Evolutionary conservation across 2,888 invertebrate species (phyloP).

Genomic region (Rhogogaster chlorosoma): DNA sequence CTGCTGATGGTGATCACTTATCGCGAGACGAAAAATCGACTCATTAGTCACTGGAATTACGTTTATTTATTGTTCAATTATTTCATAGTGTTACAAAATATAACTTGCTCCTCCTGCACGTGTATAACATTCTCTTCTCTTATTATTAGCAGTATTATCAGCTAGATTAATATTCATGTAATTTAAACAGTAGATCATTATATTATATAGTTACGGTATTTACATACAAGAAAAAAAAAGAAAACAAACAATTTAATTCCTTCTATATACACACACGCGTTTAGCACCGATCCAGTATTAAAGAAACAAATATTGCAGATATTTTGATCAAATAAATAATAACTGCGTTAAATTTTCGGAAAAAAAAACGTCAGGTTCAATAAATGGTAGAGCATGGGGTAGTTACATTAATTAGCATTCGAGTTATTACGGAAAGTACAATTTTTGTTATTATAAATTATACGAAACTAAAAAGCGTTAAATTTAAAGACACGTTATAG

Average conservation of each 20-base stretch:
- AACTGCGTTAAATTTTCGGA: neutral
- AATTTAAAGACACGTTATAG: slow-evolving; percentile 50
- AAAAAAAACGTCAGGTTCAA: neutral
- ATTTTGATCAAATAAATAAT: neutral
- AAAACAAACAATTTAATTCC: slow-evolving; percentile 57
- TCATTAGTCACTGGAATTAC: slow-evolving; percentile 60
- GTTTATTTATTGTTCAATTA: slow-evolving; percentile 70
- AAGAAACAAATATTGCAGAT: slow-evolving; percentile 22
- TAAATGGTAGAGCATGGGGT: neutral
- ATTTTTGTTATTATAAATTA: slow-evolving; percentile 23
- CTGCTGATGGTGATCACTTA: neutral
- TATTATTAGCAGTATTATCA: slow-evolving; percentile 61
- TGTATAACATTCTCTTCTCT: slow-evolving; percentile 56
- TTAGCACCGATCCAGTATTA: slow-evolving; percentile 69
- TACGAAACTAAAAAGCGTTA: neutral
- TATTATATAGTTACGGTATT: slow-evolving; percentile 64
- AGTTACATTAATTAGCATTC: slow-evolving; percentile 3
- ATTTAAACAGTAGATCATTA: slow-evolving; percentile 61
- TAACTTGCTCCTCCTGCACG: slow-evolving; percentile 59
- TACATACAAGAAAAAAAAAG: slow-evolving; percentile 56
- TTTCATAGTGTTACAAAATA: slow-evolving; percentile 73
- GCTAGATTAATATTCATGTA: slow-evolving; percentile 63
- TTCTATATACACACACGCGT: slow-evolving; percentile 67
- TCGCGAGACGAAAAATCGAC: neutral
- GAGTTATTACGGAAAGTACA: slow-evolving; percentile 11